These are phyloP conservation scores for Urocyon cinereoargenteus DNA, from an alignment of 2,797 vertebrate genomes.

Conservation along the genomic window DNA sequence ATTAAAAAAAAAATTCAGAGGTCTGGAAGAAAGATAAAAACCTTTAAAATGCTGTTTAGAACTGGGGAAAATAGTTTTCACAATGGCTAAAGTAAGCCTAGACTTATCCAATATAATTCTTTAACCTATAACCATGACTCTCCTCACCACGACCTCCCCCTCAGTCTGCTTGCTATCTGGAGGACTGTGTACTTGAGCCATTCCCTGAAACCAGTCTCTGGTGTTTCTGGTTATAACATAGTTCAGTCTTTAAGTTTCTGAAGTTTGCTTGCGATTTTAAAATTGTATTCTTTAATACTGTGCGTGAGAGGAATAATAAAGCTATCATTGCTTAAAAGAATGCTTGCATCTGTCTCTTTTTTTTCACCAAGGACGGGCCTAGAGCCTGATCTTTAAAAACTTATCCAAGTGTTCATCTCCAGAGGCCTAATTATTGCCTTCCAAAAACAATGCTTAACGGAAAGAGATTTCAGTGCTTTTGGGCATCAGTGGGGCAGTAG, in stretches of 20 bases:
- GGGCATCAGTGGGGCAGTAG: not conserved
- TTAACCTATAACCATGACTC: not conserved
- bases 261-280: conserved; percentile 54
- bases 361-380: not conserved
- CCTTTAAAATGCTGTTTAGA: conserved; percentile 19
- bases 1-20: not conserved
- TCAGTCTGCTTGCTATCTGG: not conserved
- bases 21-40: not conserved
- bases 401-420: not conserved
- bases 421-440: not conserved
- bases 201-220: not conserved
- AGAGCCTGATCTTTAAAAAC: conserved; percentile 21
- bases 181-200: not conserved
- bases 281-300: conserved; percentile 64
- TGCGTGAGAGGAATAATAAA: conserved; percentile 77
- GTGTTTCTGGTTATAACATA: not conserved
- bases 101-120: not conserved
- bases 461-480: not conserved
- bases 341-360: conserved; percentile 75
- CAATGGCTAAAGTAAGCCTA: not conserved
- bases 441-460: not conserved
- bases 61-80: not conserved
- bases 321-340: conserved; percentile 64
- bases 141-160: no score
- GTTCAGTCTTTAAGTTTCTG: conserved; percentile 26